phyloP scores from a whole-genome alignment of 2,113 vertebrate genomes.

The Ariopsis seemanni region DNA sequence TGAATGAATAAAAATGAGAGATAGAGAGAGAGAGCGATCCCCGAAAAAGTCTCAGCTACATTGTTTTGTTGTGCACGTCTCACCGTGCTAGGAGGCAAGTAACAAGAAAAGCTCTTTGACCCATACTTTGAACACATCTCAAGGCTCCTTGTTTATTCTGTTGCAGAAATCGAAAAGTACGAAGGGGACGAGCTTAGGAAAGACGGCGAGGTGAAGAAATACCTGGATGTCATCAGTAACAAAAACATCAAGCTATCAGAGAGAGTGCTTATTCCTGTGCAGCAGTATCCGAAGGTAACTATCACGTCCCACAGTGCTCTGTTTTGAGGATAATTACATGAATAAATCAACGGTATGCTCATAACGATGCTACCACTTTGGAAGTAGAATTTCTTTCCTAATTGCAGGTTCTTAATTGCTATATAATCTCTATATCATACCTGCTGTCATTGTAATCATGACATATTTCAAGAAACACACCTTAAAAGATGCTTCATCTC shows the following conservation, averaged over 20 bases:
- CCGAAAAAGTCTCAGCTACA: background rate
- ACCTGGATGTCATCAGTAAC: constrained; percentile 98
- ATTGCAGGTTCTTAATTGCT: constrained; percentile 29
- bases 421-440: constrained; percentile 28
- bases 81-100: constrained; percentile 16
- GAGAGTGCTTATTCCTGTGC: constrained; percentile 93
- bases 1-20: too few relatives aligned
- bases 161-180: constrained; percentile 94
- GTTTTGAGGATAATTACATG: background rate
- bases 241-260: constrained; percentile 99
- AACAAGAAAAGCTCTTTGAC: constrained; percentile 34
- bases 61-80: constrained; percentile 19
- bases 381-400: background rate
- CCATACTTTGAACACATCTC: background rate
- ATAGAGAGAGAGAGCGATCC: background rate
- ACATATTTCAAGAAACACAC: constrained; percentile 11
- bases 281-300: constrained; percentile 98
- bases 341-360: constrained; percentile 31
- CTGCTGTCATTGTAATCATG: constrained; percentile 21
- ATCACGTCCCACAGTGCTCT: background rate
- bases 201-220: constrained; percentile 93
- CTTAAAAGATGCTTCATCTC: constrained; percentile 11
- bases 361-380: background rate
- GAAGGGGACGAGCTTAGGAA: constrained; percentile 88
- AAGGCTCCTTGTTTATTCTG: constrained; percentile 52